Conservation (phyloP, 2,113 vertebrate species). For the Raja brachyura region DNA sequence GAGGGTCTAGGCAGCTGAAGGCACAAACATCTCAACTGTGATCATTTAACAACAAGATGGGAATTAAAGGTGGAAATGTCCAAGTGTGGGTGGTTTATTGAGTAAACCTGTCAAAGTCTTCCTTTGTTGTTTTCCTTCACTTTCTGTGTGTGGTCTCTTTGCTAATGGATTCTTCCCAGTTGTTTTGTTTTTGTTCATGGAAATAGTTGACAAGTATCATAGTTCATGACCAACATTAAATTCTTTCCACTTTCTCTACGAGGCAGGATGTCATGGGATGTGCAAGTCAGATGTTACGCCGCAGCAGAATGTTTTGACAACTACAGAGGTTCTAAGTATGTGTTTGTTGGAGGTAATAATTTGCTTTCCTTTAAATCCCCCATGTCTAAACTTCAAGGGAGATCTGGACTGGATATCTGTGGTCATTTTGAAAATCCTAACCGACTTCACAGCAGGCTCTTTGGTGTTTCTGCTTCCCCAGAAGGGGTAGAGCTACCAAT, state of each 20-base stretch:
- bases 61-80: neutral
- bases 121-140: neutral
- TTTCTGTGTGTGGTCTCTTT: neutral
- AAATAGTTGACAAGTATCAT: slow-evolving; percentile 1
- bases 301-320: neutral
- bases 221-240: neutral
- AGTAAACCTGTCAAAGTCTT: neutral
- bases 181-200: slow-evolving; percentile 12
- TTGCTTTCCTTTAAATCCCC: neutral
- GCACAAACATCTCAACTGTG: neutral
- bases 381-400: neutral
- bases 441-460: neutral
- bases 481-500: too few relatives aligned
- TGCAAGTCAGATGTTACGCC: neutral
- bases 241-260: neutral
- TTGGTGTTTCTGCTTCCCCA: too few relatives aligned
- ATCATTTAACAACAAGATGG: neutral
- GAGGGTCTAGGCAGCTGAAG: neutral
- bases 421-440: neutral
- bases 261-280: neutral
- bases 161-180: neutral
- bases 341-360: neutral
- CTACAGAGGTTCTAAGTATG: neutral
- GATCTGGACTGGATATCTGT: neutral
- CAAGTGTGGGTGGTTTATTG: slow-evolving; percentile 4